Evolutionary conservation across 2,113 vertebrate genomes (phyloP).

Genomic region (Camelus dromedarius): DNA sequence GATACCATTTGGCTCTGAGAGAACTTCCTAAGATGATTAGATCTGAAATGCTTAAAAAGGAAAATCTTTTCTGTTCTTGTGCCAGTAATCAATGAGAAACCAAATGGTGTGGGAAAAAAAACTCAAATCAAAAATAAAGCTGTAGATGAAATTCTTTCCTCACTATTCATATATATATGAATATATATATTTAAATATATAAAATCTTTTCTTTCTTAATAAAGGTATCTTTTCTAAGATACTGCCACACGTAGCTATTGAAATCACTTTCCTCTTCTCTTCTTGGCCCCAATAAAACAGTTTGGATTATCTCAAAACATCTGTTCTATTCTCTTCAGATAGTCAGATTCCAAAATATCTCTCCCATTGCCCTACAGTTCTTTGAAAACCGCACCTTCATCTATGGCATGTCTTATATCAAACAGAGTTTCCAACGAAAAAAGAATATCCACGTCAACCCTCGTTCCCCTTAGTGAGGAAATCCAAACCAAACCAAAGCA

Average conservation of each 20-base stretch:
- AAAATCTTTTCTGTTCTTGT: neutral
- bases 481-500: neutral
- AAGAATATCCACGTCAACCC: neutral
- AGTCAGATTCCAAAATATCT: neutral
- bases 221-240: neutral
- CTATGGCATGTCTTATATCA: neutral
- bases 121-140: neutral
- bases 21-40: slow-evolving; percentile 35
- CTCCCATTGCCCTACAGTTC: neutral
- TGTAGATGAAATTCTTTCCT: neutral
- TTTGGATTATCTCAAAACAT: neutral
- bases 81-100: slow-evolving; percentile 53
- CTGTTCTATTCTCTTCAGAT: neutral
- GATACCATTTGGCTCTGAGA: neutral
- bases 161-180: neutral
- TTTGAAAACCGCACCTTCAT: neutral
- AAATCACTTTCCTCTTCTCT: neutral
- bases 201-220: neutral
- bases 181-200: too few relatives aligned
- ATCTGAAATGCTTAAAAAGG: slow-evolving; percentile 43
- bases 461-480: neutral
- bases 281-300: neutral
- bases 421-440: neutral
- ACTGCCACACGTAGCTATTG: neutral
- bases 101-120: neutral